A percentile compares a stretch with the other conserved stretches of the same genome.
Conservation (phyloP, 1,140 invertebrate genomes). For the Aphelinus atriplicis region DNA sequence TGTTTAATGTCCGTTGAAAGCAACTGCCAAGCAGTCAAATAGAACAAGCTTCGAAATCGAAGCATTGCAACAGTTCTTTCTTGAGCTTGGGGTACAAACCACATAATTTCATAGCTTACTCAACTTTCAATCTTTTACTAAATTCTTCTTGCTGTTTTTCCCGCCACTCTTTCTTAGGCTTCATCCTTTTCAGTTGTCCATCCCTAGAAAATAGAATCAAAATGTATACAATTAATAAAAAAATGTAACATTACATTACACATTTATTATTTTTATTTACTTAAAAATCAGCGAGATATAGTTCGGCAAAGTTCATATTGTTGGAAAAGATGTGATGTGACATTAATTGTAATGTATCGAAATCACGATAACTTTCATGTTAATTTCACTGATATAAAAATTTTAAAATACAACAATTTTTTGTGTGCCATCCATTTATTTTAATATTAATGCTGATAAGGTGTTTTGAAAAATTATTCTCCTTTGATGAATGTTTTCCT, state of each 20-base stretch:
- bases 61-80: constrained; percentile 33
- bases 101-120: constrained; percentile 65
- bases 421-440: too few species aligned
- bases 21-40: constrained; percentile 39
- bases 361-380: too few species aligned
- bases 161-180: constrained; percentile 93
- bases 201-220: constrained; percentile 74
- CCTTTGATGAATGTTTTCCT: too few species aligned
- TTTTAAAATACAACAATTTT: too few species aligned
- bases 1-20: constrained; percentile 32
- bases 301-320: too few species aligned
- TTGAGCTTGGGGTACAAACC: constrained; percentile 55
- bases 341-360: too few species aligned
- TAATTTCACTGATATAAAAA: too few species aligned
- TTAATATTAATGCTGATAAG: too few species aligned
- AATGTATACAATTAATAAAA: constrained; percentile 34
- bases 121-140: constrained; percentile 85
- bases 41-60: constrained; percentile 41
- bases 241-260: constrained; percentile 1
- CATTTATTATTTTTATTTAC: constrained; percentile 4
- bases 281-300: neutral
- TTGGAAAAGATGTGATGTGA: too few species aligned
- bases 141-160: constrained; percentile 93
- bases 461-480: too few species aligned
- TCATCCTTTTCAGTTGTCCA: constrained; percentile 90